A percentile compares a stretch with the other conserved stretches of the same genome.
Conservation (phyloP, 2,113 vertebrate species). For the Phrynosoma platyrhinos region DNA sequence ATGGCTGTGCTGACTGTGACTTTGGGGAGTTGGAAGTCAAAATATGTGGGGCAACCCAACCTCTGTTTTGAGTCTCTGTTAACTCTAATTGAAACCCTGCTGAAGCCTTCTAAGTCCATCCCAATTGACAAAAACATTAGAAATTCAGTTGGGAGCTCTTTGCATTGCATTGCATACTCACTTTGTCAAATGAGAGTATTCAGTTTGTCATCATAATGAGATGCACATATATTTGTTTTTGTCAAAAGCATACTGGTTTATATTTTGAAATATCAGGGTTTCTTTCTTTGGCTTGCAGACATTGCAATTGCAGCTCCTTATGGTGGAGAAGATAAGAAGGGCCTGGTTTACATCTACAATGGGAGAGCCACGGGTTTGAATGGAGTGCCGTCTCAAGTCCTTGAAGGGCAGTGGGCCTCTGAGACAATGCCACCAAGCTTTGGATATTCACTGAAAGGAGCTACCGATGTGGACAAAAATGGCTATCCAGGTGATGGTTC, state of each 20-base stretch:
- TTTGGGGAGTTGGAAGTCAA: too few species aligned
- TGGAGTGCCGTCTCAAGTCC: slow-evolving; percentile 83
- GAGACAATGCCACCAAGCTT: slow-evolving; percentile 93
- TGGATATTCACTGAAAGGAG: slow-evolving; percentile 93
- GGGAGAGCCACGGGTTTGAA: slow-evolving; percentile 85
- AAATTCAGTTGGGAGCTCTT: background rate
- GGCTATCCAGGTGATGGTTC: slow-evolving; percentile 90
- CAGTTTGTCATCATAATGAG: background rate
- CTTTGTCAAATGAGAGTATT: background rate
- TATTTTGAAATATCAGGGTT: background rate
- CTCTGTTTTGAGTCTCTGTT: background rate
- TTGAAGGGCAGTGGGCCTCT: slow-evolving; percentile 91
- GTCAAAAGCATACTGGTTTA: background rate
- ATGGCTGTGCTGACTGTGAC: too few species aligned
- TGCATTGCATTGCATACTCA: too few species aligned
- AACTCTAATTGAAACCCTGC: background rate
- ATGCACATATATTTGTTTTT: background rate
- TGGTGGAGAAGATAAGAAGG: slow-evolving; percentile 85
- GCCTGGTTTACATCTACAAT: slow-evolving; percentile 94
- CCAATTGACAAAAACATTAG: background rate
- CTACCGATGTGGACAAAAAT: slow-evolving; percentile 92
- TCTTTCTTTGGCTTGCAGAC: slow-evolving; percentile 74
- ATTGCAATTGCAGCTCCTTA: slow-evolving; percentile 94
- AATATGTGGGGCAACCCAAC: too few species aligned
- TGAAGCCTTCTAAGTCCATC: background rate